A percentile compares a stretch with the other conserved stretches of the same genome.
phyloP scores from a whole-genome alignment of 2,113 vertebrate genomes.

The Eulacestoma nigropectus region DNA sequence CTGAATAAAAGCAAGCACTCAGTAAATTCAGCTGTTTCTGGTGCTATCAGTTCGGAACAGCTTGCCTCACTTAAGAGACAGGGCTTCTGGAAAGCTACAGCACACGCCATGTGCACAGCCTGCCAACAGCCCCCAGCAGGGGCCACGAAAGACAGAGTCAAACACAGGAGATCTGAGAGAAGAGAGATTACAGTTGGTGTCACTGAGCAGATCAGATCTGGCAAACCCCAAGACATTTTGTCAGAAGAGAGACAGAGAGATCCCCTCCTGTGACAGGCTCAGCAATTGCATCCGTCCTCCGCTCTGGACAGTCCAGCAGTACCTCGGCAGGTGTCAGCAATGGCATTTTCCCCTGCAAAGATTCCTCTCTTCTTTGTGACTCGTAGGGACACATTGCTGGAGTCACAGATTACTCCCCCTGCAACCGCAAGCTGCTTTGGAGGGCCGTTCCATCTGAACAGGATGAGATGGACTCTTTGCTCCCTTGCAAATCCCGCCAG shows the following conservation, averaged over 20 bases:
- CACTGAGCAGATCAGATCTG: background rate
- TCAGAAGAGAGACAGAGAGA: background rate
- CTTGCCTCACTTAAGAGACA: background rate
- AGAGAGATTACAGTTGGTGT: background rate
- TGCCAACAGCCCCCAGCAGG: background rate
- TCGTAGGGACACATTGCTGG: background rate
- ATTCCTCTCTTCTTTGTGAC: background rate
- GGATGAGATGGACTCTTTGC: background rate
- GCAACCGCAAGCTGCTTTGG: background rate
- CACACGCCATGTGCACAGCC: background rate
- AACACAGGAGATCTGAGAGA: background rate
- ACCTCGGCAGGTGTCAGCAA: fast-evolving
- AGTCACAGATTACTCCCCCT: background rate
- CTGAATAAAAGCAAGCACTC: background rate
- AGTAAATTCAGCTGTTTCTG: background rate
- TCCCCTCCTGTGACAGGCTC: fast-evolving
- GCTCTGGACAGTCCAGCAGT: background rate
- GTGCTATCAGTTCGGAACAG: background rate
- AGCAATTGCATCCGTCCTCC: fast-evolving
- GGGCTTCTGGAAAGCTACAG: background rate
- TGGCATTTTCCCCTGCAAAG: background rate
- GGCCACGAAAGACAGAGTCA: background rate
- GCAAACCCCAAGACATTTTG: background rate
- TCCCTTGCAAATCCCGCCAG: background rate
- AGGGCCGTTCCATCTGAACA: background rate